Percentiles rank a stretch among this genome's conserved stretches.
Conservation (phyloP, 2,113 vertebrate species). For the Dasyprocta punctata region DNA sequence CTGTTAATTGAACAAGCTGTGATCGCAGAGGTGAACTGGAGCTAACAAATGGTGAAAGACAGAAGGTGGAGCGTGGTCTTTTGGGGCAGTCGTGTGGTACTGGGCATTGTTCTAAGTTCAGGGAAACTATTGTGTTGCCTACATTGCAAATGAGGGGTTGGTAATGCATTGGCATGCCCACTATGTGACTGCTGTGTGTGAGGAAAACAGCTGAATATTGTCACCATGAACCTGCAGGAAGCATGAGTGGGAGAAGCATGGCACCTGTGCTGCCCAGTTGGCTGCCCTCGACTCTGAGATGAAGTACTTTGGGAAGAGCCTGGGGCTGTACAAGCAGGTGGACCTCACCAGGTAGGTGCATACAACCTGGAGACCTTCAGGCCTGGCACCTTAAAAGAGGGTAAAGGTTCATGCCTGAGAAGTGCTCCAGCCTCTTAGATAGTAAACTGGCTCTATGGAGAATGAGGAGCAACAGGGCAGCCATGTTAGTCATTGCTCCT, state of each 20-base stretch:
- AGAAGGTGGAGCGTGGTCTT: neutral
- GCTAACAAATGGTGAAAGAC: no score
- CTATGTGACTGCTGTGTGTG: neutral
- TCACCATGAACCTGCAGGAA: constrained; percentile 78
- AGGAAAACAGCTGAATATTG: neutral
- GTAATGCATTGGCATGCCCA: neutral
- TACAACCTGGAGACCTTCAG: neutral
- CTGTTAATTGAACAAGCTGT: neutral
- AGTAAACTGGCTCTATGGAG: neutral
- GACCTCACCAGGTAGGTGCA: constrained; percentile 84
- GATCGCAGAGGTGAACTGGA: neutral
- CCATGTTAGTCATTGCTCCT: neutral
- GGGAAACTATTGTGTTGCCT: neutral
- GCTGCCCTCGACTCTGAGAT: constrained; percentile 83
- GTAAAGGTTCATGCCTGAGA: neutral
- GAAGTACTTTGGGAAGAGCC: constrained; percentile 87
- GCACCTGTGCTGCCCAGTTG: constrained; percentile 88
- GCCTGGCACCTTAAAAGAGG: neutral
- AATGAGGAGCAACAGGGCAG: no score
- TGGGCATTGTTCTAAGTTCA: neutral
- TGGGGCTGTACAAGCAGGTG: constrained; percentile 83
- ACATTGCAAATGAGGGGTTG: neutral
- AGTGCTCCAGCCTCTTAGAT: neutral
- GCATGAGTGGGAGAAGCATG: constrained; percentile 90
- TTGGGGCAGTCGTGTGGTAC: neutral